Evolutionary conservation across 1,140 invertebrate genomes (phyloP).

Genomic region (Elymnias hypermnestra): DNA sequence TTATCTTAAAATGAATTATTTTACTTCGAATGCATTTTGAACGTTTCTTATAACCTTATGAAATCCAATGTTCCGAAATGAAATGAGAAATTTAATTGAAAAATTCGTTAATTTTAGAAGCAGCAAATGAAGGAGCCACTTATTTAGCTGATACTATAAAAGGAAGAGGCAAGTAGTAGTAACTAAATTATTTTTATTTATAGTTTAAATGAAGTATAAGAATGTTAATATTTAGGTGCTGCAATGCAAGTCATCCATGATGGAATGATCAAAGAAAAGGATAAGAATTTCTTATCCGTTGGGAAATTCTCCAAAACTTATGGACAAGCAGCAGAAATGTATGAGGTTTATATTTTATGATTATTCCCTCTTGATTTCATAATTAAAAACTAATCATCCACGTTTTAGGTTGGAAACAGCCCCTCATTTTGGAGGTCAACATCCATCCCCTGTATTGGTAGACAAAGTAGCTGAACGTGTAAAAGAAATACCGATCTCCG

Average conservation of each 20-base stretch:
- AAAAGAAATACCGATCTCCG: constrained; percentile 6
- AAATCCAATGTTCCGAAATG: no score
- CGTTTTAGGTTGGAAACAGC: constrained; percentile 25
- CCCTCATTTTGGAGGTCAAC: constrained; percentile 28
- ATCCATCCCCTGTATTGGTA: constrained; percentile 22
- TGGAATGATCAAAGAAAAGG: constrained; percentile 35
- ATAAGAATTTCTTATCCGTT: constrained; percentile 36
- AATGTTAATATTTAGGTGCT: constrained; percentile 24
- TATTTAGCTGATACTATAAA: constrained; percentile 37
- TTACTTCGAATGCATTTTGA: no score
- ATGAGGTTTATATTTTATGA: constrained; percentile 10
- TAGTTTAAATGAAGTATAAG: no score
- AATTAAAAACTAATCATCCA: no score
- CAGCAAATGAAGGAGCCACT: constrained; percentile 41
- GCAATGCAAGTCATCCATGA: constrained; percentile 41
- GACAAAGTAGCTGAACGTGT: constrained; percentile 22
- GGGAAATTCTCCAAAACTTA: constrained; percentile 43
- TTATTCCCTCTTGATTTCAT: not conserved
- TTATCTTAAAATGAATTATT: no score
- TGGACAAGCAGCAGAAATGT: constrained; percentile 40
- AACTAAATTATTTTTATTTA: not conserved
- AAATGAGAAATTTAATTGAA: no score
- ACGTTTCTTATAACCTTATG: no score
- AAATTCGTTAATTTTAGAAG: no score
- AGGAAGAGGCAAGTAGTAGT: constrained; percentile 36